Evolutionary conservation across 2,888 invertebrate species (phyloP).

Genomic region (Adineta ricciae): DNA sequence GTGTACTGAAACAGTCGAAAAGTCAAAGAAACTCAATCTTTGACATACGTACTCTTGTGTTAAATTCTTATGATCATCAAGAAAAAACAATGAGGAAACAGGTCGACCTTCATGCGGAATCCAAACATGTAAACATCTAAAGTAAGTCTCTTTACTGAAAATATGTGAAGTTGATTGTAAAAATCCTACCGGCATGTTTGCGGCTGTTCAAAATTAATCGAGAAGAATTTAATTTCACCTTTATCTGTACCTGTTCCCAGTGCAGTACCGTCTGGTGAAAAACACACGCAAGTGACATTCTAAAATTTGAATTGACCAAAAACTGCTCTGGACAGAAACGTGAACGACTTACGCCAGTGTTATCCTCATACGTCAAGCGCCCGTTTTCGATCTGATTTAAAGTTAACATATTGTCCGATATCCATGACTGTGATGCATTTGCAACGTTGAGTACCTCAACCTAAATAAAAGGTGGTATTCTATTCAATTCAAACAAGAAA

Average conservation of each 20-base stretch:
- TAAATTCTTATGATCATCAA: conserved; percentile 76
- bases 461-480: not conserved
- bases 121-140: conserved; percentile 77
- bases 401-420: not conserved
- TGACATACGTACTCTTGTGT: conserved; percentile 49
- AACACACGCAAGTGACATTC: conserved; percentile 57
- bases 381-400: conserved; percentile 22
- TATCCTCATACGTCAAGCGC: not conserved
- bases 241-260: conserved; percentile 77
- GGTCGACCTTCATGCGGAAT: conserved; percentile 77
- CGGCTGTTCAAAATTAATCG: conserved; percentile 50
- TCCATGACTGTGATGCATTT: not conserved
- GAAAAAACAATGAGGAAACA: conserved; percentile 76
- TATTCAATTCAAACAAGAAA: not conserved
- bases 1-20: conserved; percentile 52
- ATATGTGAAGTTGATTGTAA: not conserved
- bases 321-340: no score
- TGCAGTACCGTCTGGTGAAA: conserved; percentile 87
- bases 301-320: not conserved
- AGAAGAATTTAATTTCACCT: conserved; percentile 82
- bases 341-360: conserved; percentile 17
- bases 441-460: not conserved
- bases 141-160: conserved; percentile 7
- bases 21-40: not conserved
- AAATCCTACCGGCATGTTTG: conserved; percentile 36